Evolutionary conservation across 2,797 vertebrate genomes (phyloP), one percentile per base, ranked within the genome.

Genomic region (Rhynchotus rufescens): DNA sequence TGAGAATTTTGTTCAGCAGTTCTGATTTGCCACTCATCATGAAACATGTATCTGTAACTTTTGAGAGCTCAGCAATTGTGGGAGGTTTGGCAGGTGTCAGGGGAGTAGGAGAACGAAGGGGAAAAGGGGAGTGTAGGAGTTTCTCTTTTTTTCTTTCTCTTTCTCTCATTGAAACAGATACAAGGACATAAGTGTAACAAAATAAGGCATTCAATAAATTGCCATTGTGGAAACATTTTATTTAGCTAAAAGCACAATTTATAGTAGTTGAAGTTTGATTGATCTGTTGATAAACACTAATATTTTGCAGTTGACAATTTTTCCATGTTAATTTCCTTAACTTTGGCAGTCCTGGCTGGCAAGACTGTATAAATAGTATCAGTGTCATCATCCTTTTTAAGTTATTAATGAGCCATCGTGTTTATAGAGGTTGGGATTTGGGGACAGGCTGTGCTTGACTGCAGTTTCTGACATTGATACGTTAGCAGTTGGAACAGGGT

Each of bases 211-310:
- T 95, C 95, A 94, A 89, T 91, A 92, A 90, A 91, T 96, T 98
- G 97, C 96, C 97, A 95, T 94, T 90, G 90, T 92, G 87, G 88
- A 96, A 97, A 97, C 44, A 61, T 97, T 97, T 96, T 97, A 95
- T 97, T 97, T 97, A 96, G 96, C 96, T 97, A 97, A 98, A 97
- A 97, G 97, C 96, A 96, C 82, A 93, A 94, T 98, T 98, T 98
- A 97, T 96, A 97, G 97, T 98, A 96, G 94, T 96, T 96, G 95
- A 96, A 96, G 97, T 96, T 97, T 98, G 97, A 98, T 97, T 98
- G 98, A 98, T 98, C 94, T 98, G 97, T 98, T 98, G 98, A 97
- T 98, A 98, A 98, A 98, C 97, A 98, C 94, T 97, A 97, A 97
- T 98, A 97, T 98, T 98, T 98, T 97, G 95, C 94, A 97, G 97